Percentiles rank a stretch among this genome's conserved stretches.
Evolutionary conservation across 1,140 invertebrate genomes (phyloP).

Genomic region (Zaprionus africanus): DNA sequence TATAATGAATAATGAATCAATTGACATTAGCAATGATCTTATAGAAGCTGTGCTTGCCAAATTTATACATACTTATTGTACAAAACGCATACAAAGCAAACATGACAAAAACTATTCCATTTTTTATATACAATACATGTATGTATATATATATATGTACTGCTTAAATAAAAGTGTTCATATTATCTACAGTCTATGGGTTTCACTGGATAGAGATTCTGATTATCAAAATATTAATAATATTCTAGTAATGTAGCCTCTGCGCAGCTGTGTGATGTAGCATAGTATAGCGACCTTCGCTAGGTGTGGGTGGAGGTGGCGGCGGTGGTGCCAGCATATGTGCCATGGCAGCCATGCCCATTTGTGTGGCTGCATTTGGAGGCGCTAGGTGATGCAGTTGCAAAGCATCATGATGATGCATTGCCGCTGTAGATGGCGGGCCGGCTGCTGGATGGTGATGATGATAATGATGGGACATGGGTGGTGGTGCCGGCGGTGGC

Average conservation of each 20-base stretch:
- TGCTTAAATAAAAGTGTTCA: conserved; percentile 72
- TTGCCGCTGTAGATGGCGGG: conserved; percentile 45
- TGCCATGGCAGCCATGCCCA: conserved; percentile 78
- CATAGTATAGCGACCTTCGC: conserved; percentile 71
- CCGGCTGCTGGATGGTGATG: conserved; percentile 49
- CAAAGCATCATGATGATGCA: conserved; percentile 62
- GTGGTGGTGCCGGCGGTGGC: conserved; percentile 56
- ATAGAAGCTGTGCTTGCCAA: conserved; percentile 83
- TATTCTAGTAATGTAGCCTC: conserved; percentile 59
- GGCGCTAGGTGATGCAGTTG: conserved; percentile 67
- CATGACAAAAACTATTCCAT: conserved; percentile 76
- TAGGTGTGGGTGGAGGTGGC: conserved; percentile 69
- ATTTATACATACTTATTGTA: conserved; percentile 76
- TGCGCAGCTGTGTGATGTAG: conserved; percentile 70
- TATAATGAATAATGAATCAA: conserved; percentile 20
- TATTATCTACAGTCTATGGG: conserved; percentile 37
- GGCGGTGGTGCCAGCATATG: conserved; percentile 77
- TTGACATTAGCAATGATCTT: conserved; percentile 58
- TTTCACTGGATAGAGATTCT: not conserved
- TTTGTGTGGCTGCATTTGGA: conserved; percentile 70
- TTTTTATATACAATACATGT: conserved; percentile 55
- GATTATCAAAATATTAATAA: not conserved
- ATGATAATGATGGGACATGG: conserved; percentile 70
- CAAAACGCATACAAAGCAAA: conserved; percentile 54
- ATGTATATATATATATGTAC: conserved; percentile 28